Conservation (phyloP, 2,888 invertebrate species). For the Ectemnius cavifrons region DNA sequence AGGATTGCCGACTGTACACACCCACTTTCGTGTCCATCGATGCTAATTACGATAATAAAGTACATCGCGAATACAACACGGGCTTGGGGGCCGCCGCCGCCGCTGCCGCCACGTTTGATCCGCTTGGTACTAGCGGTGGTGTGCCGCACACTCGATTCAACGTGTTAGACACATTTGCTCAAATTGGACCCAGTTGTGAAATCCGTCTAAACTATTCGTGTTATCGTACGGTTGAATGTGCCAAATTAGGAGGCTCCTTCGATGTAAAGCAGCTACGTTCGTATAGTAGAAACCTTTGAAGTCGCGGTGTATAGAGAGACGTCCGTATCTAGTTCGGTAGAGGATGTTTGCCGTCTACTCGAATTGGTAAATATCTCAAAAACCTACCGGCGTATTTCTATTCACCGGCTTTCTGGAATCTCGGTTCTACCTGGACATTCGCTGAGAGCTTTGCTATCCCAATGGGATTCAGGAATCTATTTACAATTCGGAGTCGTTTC, state of each 20-base stretch:
- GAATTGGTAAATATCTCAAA: constrained; percentile 4
- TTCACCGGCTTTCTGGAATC: background rate
- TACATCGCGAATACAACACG: constrained; percentile 24
- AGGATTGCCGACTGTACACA: background rate
- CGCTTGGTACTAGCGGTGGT: no score
- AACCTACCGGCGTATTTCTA: background rate
- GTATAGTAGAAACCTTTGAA: background rate
- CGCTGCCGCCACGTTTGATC: no score
- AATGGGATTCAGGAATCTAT: no score
- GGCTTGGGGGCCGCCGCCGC: no score
- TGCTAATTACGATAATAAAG: constrained; percentile 57
- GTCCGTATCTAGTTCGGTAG: background rate
- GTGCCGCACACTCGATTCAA: no score
- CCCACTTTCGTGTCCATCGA: constrained; percentile 24
- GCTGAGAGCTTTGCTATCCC: no score
- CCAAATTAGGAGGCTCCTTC: no score
- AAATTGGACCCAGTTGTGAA: no score
- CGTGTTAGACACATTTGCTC: no score
- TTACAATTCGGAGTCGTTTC: background rate
- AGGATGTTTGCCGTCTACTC: background rate
- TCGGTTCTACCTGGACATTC: background rate
- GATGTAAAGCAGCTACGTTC: no score
- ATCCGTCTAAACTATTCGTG: no score
- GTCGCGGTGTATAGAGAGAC: background rate
- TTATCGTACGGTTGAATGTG: no score